phyloP scores from a whole-genome alignment of 2,888 invertebrate genomes.

The Eremobia ochroleuca region DNA sequence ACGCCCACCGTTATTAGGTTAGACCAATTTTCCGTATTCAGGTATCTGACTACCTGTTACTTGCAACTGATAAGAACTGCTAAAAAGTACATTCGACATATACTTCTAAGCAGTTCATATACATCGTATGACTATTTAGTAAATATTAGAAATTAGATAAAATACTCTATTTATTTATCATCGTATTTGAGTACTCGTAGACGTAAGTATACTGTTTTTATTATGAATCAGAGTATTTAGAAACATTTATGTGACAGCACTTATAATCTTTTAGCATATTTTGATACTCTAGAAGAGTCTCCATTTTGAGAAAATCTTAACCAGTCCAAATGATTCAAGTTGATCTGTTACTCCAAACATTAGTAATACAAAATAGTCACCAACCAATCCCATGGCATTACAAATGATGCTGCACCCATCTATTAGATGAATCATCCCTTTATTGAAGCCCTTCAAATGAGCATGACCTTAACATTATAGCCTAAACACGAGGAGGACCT shows the following conservation, averaged over 20 bases:
- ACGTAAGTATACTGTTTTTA: background rate
- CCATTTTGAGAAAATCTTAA: background rate
- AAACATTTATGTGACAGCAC: background rate
- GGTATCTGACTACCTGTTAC: background rate
- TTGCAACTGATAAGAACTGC: background rate
- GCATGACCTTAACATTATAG: slow-evolving; percentile 78
- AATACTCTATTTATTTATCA: background rate
- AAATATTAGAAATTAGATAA: background rate
- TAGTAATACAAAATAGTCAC: slow-evolving; percentile 36
- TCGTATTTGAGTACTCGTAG: background rate
- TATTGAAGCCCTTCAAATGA: slow-evolving; percentile 42
- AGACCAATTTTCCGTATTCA: background rate
- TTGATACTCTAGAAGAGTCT: background rate
- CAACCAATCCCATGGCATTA: slow-evolving; percentile 48
- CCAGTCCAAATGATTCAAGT: background rate
- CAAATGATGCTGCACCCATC: slow-evolving; percentile 22
- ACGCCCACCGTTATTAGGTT: background rate
- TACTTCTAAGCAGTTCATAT: too few species aligned
- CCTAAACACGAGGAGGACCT: slow-evolving; percentile 78
- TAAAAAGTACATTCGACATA: background rate
- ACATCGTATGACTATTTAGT: background rate
- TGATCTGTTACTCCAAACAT: background rate
- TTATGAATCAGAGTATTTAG: background rate
- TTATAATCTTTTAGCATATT: background rate
- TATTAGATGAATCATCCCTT: slow-evolving; percentile 61